Conservation (phyloP, 2,888 invertebrate genomes). For the Cenopis cana region DNA sequence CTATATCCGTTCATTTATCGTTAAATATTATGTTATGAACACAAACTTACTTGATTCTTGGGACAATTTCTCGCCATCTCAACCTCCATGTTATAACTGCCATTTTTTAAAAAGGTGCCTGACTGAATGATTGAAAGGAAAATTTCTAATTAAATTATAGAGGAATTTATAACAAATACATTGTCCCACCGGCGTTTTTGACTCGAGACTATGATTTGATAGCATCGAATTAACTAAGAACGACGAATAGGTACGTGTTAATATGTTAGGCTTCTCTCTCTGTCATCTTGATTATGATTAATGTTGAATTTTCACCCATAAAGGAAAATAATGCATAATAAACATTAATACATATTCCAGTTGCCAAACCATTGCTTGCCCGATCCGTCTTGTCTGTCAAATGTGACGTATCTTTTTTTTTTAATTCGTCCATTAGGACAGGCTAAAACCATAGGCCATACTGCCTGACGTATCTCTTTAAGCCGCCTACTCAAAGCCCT, state of each 20-base stretch:
- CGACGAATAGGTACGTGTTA: neutral
- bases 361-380: too few species aligned
- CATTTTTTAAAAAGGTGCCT: conserved; percentile 52
- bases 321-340: neutral
- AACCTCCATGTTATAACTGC: conserved; percentile 69
- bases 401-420: too few species aligned
- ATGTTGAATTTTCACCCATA: neutral
- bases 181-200: neutral
- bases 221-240: neutral
- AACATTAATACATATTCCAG: neutral
- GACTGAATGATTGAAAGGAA: neutral
- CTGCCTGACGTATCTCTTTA: too few species aligned
- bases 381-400: too few species aligned
- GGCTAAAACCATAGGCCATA: too few species aligned
- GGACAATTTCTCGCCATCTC: conserved; percentile 58
- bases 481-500: too few species aligned
- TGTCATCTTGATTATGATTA: neutral
- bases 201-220: neutral
- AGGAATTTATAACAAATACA: conserved; percentile 1
- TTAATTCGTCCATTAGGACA: too few species aligned
- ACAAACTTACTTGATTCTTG: conserved; percentile 53
- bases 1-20: neutral
- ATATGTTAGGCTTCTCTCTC: neutral
- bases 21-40: neutral
- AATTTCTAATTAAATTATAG: neutral